phyloP scores from a whole-genome alignment of 1,140 invertebrate species.

The Pachyrhynchus sulphureomaculatus region DNA sequence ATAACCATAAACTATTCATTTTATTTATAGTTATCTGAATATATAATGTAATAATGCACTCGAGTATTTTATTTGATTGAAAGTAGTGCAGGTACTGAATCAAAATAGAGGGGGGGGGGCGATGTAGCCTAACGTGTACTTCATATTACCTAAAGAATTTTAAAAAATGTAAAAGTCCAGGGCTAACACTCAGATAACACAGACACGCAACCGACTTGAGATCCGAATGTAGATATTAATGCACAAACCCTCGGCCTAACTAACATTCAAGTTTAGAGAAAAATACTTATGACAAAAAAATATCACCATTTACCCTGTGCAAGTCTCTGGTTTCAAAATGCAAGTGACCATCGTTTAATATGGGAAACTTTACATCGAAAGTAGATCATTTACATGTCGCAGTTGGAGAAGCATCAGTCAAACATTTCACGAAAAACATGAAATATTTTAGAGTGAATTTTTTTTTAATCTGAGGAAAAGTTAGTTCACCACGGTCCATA shows the following conservation, averaged over 20 bases:
- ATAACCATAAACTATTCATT: no score
- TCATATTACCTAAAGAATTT: no score
- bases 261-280: constrained; percentile 54
- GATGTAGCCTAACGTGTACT: no score
- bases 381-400: constrained; percentile 9
- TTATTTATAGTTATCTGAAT: no score
- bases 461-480: no score
- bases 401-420: constrained; percentile 13
- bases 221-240: constrained; percentile 51
- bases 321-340: constrained; percentile 53
- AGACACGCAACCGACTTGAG: constrained; percentile 48
- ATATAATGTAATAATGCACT: no score
- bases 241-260: constrained; percentile 52
- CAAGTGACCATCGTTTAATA: constrained; percentile 48
- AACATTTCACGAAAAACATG: constrained; percentile 1
- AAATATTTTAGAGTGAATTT: no score
- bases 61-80: no score
- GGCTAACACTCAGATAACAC: constrained; percentile 27
- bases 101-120: no score
- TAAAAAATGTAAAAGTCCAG: constrained; percentile 14
- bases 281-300: constrained; percentile 55
- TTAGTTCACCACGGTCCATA: no score
- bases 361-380: constrained; percentile 27
- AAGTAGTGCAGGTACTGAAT: no score
- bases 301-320: constrained; percentile 55